phyloP scores from a whole-genome alignment of 2,797 vertebrate genomes.

The Muscicapa comitata region DNA sequence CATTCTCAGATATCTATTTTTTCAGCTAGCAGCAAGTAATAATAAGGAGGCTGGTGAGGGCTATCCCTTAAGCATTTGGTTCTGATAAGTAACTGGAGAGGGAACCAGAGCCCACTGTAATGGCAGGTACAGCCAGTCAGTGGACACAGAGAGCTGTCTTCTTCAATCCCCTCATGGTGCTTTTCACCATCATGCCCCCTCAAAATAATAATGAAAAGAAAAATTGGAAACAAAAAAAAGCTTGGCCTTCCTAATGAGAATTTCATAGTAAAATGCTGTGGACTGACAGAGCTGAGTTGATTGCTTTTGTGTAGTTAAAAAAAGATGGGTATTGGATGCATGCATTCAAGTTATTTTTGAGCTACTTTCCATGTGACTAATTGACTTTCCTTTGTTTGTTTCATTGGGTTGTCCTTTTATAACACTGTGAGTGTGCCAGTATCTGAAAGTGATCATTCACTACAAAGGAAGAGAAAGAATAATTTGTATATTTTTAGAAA shows the following conservation, averaged over 20 bases:
- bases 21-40: background rate
- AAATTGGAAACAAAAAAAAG: too few species aligned
- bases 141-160: background rate
- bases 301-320: slow-evolving; percentile 7
- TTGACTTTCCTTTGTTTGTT: background rate
- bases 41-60: background rate
- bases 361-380: background rate
- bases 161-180: background rate
- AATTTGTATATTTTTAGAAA: background rate
- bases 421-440: background rate
- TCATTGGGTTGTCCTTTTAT: background rate
- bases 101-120: background rate
- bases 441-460: background rate
- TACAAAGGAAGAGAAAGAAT: background rate
- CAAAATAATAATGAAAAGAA: too few species aligned
- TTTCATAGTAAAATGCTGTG: background rate
- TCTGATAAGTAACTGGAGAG: background rate
- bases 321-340: background rate
- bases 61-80: background rate
- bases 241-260: background rate
- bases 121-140: background rate
- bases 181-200: background rate
- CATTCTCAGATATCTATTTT: background rate
- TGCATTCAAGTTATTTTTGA: background rate
- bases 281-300: background rate